Conservation (phyloP, 2,113 vertebrate genomes). For the Phrynosoma blainvillii region DNA sequence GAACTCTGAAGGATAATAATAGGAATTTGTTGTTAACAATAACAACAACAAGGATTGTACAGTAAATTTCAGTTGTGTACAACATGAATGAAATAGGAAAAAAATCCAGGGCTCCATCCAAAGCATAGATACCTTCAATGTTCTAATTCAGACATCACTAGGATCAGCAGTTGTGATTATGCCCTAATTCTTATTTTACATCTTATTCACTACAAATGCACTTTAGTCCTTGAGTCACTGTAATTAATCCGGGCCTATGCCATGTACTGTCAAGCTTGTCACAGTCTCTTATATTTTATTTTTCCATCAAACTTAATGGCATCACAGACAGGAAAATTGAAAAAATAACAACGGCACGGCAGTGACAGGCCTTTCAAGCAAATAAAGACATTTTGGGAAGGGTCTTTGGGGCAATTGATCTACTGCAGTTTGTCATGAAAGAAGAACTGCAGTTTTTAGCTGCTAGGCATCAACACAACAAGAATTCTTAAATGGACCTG, state of each 20-base stretch:
- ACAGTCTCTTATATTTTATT: conserved; percentile 49
- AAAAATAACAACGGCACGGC: background rate
- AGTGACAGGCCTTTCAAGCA: conserved; percentile 43
- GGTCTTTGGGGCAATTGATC: conserved; percentile 38
- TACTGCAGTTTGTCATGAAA: conserved; percentile 20
- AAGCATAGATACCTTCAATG: conserved; percentile 54
- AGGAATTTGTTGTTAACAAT: too few relatives aligned
- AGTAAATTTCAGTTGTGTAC: background rate
- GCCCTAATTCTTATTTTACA: conserved; percentile 53
- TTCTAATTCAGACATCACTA: conserved; percentile 60
- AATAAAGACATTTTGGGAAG: conserved; percentile 27
- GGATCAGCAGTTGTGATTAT: conserved; percentile 46
- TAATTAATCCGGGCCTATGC: conserved; percentile 63
- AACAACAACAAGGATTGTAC: background rate
- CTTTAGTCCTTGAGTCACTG: conserved; percentile 53
- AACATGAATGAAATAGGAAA: conserved; percentile 10
- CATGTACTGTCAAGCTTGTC: conserved; percentile 54
- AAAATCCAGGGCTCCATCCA: conserved; percentile 21
- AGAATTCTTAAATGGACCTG: conserved; percentile 5
- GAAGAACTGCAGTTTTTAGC: conserved; percentile 20
- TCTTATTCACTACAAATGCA: conserved; percentile 59
- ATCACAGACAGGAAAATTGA: conserved; percentile 36
- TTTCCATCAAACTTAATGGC: conserved; percentile 54
- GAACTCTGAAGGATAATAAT: background rate
- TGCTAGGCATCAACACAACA: conserved; percentile 32